phyloP scores from a whole-genome alignment of 2,888 invertebrate genomes.

The Epirrhoe alternata region DNA sequence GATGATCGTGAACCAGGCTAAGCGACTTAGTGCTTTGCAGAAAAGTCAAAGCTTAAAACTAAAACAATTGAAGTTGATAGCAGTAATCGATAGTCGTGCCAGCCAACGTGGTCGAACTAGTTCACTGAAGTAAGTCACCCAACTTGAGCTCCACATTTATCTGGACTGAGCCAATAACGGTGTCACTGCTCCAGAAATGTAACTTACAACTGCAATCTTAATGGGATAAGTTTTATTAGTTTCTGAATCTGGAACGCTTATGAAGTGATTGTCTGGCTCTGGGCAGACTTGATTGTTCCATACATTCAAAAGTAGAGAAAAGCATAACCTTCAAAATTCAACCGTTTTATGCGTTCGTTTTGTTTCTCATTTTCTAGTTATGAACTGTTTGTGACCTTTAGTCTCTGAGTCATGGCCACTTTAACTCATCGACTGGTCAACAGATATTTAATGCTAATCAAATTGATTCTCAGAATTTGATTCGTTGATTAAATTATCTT shows the following conservation, averaged over 20 bases:
- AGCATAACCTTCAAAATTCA: neutral
- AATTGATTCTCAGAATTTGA: neutral
- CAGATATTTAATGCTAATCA: constrained; percentile 4
- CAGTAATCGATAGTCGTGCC: constrained; percentile 15
- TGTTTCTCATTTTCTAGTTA: constrained; percentile 3
- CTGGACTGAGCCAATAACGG: constrained; percentile 31
- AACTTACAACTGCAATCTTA: constrained; percentile 42
- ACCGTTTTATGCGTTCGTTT: neutral
- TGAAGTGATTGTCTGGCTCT: constrained; percentile 24
- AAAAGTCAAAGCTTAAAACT: neutral
- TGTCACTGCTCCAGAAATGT: constrained; percentile 33
- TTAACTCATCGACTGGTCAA: constrained; percentile 5
- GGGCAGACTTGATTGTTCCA: constrained; percentile 12
- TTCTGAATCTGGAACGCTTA: constrained; percentile 22
- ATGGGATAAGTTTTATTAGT: constrained; percentile 44
- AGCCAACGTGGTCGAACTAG: constrained; percentile 24
- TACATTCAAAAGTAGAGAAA: neutral
- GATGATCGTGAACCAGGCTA: too few relatives aligned
- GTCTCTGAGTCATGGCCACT: constrained; percentile 19
- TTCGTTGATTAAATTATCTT: neutral
- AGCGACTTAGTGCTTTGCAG: neutral
- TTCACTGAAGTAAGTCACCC: constrained; percentile 30
- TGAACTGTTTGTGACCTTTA: constrained; percentile 8
- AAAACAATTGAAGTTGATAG: neutral
- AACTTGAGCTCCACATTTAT: constrained; percentile 30